Evolutionary conservation across 1,140 invertebrate genomes (phyloP), one percentile per base, ranked within the genome.

Genomic region (Pogonognathellus flavescens): DNA sequence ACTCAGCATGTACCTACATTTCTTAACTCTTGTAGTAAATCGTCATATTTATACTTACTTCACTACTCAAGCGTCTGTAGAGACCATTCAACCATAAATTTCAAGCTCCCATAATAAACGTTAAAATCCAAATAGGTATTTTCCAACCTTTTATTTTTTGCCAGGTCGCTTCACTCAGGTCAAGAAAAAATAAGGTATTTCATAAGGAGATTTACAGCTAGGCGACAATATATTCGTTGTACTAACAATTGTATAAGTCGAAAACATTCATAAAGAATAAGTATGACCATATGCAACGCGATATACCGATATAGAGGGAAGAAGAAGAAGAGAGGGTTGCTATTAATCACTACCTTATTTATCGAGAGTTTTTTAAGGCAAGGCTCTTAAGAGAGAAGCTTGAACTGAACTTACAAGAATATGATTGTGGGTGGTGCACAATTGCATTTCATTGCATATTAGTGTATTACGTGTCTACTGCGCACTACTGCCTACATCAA

Each of bases 281-380:
- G 53, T 41, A 41, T 41, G 31, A 41, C 31, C 31, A 41, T 41
- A 41, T 41, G 53, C 11, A 57, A 57, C 1, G 53, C n/a, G 53
- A 57, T 13, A 57, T 57, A 57, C n/a, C 2, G 2, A 57, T 57
- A n/a, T 9, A 57, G 2, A 57, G 11, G 53, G 25, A 25, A 9
- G 25, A 66, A 66, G 22, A 66, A 25, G 22, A 66, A 22, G 25
- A 14, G 62, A 66, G 62, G 16, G 25, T 66, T 20, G 62, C 25
- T 66, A 66, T 66, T 66, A 66, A 66, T 66, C 62, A 20, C 62
- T 25, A 25, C 62, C 62, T 66, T 66, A 66, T 66, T 66, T 66
- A 66, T 66, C 22, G 62, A 66, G 62, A 66, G 62, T 66, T 66
- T 66, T 66, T 66, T 66, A 66, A 66, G 62, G 62, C 25, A 25